These are phyloP conservation scores for Leucophenga montana DNA, from an alignment of 2,888 invertebrate genomes.

Conservation along the genomic window DNA sequence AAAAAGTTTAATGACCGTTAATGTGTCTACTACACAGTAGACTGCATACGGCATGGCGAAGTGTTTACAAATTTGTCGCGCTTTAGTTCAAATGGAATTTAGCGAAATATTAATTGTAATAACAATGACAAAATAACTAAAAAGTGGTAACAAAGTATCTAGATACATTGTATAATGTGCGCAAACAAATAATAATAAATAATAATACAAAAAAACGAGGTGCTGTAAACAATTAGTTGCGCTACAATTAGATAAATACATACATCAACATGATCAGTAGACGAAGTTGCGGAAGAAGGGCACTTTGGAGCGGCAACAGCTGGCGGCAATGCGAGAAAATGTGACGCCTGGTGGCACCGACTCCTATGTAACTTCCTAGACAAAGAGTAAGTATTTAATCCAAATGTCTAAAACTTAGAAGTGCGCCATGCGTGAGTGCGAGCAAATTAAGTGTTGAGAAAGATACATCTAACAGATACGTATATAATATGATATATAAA, in stretches of 20 bases:
- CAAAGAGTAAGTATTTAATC: neutral
- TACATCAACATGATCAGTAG: neutral
- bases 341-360: neutral
- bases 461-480: too few relatives aligned
- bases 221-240: conserved; percentile 61
- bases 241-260: conserved; percentile 48
- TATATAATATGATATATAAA: too few relatives aligned
- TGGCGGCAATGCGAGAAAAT: neutral
- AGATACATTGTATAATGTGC: neutral
- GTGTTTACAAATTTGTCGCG: conserved; percentile 44
- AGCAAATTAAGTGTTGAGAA: too few relatives aligned
- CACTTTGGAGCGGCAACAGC: neutral
- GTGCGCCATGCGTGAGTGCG: too few relatives aligned
- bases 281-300: too few relatives aligned
- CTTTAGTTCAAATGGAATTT: conserved; percentile 51
- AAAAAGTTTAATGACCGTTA: conserved; percentile 68
- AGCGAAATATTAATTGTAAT: conserved; percentile 56
- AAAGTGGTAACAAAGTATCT: conserved; percentile 42
- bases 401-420: too few relatives aligned
- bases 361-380: neutral
- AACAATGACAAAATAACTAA: conserved; percentile 32
- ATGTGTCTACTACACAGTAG: conserved; percentile 25
- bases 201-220: conserved; percentile 15
- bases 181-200: too few relatives aligned
- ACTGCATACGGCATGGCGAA: conserved; percentile 44